These are phyloP conservation scores for Platorchestia sp. DNA, from an alignment of 1,140 invertebrate genomes.

Conservation along the genomic window DNA sequence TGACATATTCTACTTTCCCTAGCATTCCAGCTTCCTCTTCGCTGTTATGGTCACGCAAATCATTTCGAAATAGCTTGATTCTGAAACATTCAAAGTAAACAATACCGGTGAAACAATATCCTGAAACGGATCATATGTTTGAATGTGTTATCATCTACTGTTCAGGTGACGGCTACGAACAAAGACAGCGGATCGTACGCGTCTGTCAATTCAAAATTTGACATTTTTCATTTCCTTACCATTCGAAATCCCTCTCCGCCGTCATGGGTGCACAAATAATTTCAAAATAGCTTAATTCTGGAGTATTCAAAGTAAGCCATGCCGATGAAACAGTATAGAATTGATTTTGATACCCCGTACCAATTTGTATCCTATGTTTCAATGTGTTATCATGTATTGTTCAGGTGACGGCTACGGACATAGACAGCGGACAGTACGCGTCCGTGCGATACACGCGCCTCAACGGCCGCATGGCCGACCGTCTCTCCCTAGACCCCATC, in stretches of 20 bases:
- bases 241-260: too few relatives aligned
- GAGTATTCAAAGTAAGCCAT: background rate
- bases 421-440: constrained; percentile 81
- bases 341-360: background rate
- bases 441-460: constrained; percentile 83
- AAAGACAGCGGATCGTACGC: constrained; percentile 81
- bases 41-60: too few relatives aligned
- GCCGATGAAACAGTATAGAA: background rate
- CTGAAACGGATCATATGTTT: too few relatives aligned
- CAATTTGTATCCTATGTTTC: background rate
- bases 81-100: too few relatives aligned
- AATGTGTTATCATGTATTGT: background rate
- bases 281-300: background rate
- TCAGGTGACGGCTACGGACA: constrained; percentile 79
- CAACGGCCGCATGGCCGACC: constrained; percentile 80
- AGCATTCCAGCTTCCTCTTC: too few relatives aligned
- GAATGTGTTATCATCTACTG: too few relatives aligned
- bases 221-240: too few relatives aligned
- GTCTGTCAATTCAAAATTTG: too few relatives aligned
- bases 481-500: constrained; percentile 82
- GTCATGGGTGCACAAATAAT: too few relatives aligned
- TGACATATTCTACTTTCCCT: too few relatives aligned
- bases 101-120: too few relatives aligned
- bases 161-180: constrained; percentile 79
- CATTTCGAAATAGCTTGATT: too few relatives aligned